phyloP scores from a whole-genome alignment of 2,888 invertebrate species.

The Octonoba sinensis region DNA sequence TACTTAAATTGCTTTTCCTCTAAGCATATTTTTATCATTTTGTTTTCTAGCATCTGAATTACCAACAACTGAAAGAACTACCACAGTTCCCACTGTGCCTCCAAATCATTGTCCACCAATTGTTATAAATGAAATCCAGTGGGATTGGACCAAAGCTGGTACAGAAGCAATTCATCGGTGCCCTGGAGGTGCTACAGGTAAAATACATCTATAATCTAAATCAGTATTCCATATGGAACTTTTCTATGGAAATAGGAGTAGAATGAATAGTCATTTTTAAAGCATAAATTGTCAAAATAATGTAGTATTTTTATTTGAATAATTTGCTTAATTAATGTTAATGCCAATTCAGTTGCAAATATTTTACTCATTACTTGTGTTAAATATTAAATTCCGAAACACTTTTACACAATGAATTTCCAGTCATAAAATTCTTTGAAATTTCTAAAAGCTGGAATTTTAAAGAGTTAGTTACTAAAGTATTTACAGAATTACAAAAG shows the following conservation, averaged over 20 bases:
- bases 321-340: too few relatives aligned
- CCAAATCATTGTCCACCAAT: slow-evolving; percentile 77
- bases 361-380: too few relatives aligned
- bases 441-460: too few relatives aligned
- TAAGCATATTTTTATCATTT: background rate
- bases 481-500: too few relatives aligned
- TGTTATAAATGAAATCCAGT: slow-evolving; percentile 82
- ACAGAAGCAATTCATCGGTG: slow-evolving; percentile 85
- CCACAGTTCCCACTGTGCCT: slow-evolving; percentile 22
- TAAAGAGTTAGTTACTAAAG: too few relatives aligned
- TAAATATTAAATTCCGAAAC: too few relatives aligned
- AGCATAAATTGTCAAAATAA: background rate
- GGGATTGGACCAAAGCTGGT: slow-evolving; percentile 88
- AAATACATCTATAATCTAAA: slow-evolving; percentile 13
- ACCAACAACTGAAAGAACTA: slow-evolving; percentile 29
- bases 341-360: too few relatives aligned
- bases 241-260: background rate
- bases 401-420: too few relatives aligned
- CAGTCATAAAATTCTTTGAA: too few relatives aligned
- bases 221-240: background rate
- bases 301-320: too few relatives aligned
- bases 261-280: background rate
- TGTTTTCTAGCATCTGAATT: slow-evolving; percentile 14
- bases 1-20: too few relatives aligned
- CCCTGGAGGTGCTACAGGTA: slow-evolving; percentile 84